Evolutionary conservation across 2,113 vertebrate species (phyloP), one percentile per base, ranked within the genome.

Genomic region (Machaerirhynchus nigripectus): DNA sequence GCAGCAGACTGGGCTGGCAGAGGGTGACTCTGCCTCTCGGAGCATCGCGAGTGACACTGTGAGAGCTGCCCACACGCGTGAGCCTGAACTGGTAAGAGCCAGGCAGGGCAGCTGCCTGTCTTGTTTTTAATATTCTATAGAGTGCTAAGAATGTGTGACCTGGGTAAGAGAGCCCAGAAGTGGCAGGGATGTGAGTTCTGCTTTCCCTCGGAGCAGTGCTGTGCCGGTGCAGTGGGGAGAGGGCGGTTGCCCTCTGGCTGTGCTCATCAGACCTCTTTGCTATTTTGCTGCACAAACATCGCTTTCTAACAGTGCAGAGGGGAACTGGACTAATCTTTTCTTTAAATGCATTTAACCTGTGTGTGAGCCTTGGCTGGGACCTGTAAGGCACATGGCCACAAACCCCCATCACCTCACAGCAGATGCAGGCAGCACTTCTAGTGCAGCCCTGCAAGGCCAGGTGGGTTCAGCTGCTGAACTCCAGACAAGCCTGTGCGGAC

Each of bases 11-110:
- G 13, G 4, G 63, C 37, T 16, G 28, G 24, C 64, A 47, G 31
- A 52, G 65, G 70, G 42, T 18, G n/a, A 7, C 50, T 52, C n/a
- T 49, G 31, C 24, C 70, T 49, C 50, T 16, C 0, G 0, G 47
- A 53, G 42, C 63, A 59, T 30, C 16, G 2, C 0, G 3, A 60
- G 68, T 10, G 47, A 37, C 4, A 0, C 46, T 1, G 4, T 39
- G 69, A 78, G 74, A 78, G 47, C 52, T 57, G 24, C 46, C 9
- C 33, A 17, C 2, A 7, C 11, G 1, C 0, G 3, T 6, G 22
- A 79, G 50, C 49, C 79, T 47, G 46, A 10, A 21, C 30, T 7
- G 56, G 67, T 70, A 50, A 74, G 89, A 35, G 12, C 16, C 0
- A 0, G 20, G 50, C 37, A 23, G 87, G 65, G 44, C 49, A 39